Conservation (phyloP, 2,113 vertebrate species). For the Typhlomys cinereus region DNA sequence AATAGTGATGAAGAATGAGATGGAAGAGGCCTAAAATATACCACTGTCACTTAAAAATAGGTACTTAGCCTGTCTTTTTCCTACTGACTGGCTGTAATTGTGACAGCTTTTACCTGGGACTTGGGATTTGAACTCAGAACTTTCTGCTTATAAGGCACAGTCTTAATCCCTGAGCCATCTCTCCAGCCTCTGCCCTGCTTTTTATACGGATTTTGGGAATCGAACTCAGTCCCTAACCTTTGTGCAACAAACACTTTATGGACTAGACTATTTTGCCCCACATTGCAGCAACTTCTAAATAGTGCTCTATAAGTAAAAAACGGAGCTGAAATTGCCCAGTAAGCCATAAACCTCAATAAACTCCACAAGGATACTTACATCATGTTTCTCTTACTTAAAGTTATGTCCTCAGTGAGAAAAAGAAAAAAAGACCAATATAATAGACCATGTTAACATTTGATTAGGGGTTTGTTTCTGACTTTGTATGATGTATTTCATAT, state of each 20-base stretch:
- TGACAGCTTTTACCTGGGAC: background rate
- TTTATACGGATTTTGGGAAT: background rate
- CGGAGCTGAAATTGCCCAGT: background rate
- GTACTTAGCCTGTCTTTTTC: conserved; percentile 36
- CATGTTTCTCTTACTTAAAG: background rate
- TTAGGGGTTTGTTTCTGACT: background rate
- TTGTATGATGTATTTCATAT: background rate
- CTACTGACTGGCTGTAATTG: conserved; percentile 10
- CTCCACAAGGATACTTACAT: background rate
- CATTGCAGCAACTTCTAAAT: background rate
- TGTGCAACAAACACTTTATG: no score
- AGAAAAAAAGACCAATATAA: background rate
- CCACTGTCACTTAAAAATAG: conserved; percentile 54
- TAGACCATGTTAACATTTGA: background rate
- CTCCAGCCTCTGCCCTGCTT: background rate
- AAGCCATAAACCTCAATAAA: background rate
- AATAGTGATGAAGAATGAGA: background rate
- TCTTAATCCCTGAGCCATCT: no score
- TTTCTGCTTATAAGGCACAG: background rate
- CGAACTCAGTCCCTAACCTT: background rate
- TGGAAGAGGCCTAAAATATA: conserved; percentile 40
- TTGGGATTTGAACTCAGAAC: background rate
- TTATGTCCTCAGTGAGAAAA: background rate
- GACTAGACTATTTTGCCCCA: no score
- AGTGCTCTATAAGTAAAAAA: background rate